Evolutionary conservation across 2,797 vertebrate genomes (phyloP).

Genomic region (Apogon talboti): DNA sequence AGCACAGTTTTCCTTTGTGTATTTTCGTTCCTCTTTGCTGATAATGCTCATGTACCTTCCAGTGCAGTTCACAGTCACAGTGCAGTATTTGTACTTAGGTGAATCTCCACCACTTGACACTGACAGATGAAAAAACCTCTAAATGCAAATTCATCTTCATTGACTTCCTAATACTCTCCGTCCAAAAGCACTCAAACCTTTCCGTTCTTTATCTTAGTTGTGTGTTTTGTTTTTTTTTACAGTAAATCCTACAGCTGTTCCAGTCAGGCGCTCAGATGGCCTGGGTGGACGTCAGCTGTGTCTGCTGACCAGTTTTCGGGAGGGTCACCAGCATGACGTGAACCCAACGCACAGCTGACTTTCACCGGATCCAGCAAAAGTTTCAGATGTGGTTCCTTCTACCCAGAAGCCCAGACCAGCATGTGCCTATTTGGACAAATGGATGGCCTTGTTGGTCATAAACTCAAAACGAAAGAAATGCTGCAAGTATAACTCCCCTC

Average conservation of each 20-base stretch:
- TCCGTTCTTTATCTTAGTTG: not conserved
- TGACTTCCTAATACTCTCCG: too few species aligned
- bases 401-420: slow-evolving; percentile 34
- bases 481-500: slow-evolving; percentile 18
- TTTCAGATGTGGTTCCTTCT: slow-evolving; percentile 64
- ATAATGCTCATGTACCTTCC: too few species aligned
- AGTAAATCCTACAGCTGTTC: slow-evolving; percentile 11
- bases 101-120: too few species aligned
- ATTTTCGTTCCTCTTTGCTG: too few species aligned
- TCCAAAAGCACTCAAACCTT: not conserved
- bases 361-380: slow-evolving; percentile 16
- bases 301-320: slow-evolving; percentile 13
- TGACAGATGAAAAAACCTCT: too few species aligned
- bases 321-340: slow-evolving; percentile 33
- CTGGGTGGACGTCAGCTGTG: slow-evolving; percentile 19
- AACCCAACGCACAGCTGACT: slow-evolving; percentile 52
- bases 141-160: too few species aligned
- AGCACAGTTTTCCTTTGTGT: too few species aligned
- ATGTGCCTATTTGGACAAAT: slow-evolving; percentile 35
- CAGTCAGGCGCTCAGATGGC: slow-evolving; percentile 11
- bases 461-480: slow-evolving; percentile 24
- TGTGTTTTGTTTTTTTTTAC: slow-evolving; percentile 3
- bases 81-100: too few species aligned
- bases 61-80: too few species aligned
- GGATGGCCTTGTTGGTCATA: not conserved